Evolutionary conservation across 2,113 vertebrate species (phyloP), one percentile per base, ranked within the genome.

Genomic region (Notarius quadriscutis): DNA sequence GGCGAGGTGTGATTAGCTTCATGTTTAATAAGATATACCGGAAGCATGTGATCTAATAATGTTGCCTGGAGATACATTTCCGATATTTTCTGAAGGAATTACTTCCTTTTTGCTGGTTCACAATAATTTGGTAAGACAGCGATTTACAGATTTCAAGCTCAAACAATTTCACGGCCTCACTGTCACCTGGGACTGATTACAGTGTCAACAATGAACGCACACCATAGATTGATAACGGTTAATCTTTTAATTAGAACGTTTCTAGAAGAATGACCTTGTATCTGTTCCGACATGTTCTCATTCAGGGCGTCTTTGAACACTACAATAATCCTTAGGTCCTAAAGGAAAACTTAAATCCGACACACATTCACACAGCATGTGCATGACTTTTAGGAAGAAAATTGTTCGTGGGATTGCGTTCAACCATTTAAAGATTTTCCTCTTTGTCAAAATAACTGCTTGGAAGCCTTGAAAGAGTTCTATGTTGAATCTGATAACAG

Each of bases 41-140:
- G 87, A 78, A 89, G 58, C 25, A 80, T 94, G 90, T 93, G 90
- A 93, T 93, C 91, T 90, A 53, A 84, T 87, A 86, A 89, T 92
- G 58, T 80, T 89, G 86, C 30, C 79, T 83, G 22, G 34, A 91
- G 88, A 22, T 27, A 18, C 50, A 78, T 27, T 41, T 41, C 41
- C 41, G 41, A 41, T 41, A 41, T 41, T 41, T 41, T 41, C 41
- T 41, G 41, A 53, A n/a, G 15, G 75, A 50, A 78, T 11, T 12
- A 55, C 41, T n/a, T 4, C 4, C 25, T 12, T 27, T 67, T 27
- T 27, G n/a, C 4, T 15, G 65, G 65, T 18, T 41, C 7, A 7
- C 6, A 71, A 7, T 71, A 34, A 7, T 71, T 34, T 71, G 14
- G 34, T 41, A 18, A 72, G 69, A 41, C 17, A 20, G 15, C 7